Percentiles rank a stretch among this genome's conserved stretches.
Conservation (phyloP, 2,797 vertebrate genomes). For the Uromys caudimaculatus region DNA sequence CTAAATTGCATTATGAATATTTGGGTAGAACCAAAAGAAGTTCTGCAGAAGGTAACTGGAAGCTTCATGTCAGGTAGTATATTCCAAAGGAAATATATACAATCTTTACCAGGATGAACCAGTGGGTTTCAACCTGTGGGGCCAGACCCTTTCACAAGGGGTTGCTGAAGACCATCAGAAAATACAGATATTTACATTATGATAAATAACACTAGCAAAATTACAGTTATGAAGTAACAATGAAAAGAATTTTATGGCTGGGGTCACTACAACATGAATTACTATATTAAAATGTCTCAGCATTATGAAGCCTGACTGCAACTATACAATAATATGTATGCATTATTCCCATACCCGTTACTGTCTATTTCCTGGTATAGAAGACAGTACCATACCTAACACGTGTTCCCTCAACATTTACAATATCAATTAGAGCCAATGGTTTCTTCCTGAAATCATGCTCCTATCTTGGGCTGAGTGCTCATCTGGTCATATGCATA, state of each 20-base stretch:
- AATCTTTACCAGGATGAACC: background rate
- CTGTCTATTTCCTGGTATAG: background rate
- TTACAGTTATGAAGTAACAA: background rate
- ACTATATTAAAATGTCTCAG: background rate
- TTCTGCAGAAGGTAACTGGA: background rate
- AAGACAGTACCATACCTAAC: background rate
- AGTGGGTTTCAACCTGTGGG: background rate
- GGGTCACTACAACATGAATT: background rate
- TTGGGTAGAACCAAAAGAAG: background rate
- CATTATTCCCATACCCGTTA: background rate
- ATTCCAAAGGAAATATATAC: background rate
- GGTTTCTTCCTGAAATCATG: background rate
- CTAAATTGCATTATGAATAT: constrained; percentile 17
- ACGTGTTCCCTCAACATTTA: background rate
- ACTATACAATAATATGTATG: background rate
- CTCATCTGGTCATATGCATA: background rate
- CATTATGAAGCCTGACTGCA: background rate
- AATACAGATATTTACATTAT: background rate
- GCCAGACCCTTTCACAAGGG: background rate
- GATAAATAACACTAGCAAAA: background rate
- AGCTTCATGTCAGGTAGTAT: background rate
- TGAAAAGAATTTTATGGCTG: background rate
- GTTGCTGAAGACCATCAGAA: background rate
- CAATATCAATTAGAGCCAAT: background rate
- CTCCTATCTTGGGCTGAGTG: background rate